Conservation (phyloP, 2,888 invertebrate genomes). For the Cataglyphis altisquamis region DNA sequence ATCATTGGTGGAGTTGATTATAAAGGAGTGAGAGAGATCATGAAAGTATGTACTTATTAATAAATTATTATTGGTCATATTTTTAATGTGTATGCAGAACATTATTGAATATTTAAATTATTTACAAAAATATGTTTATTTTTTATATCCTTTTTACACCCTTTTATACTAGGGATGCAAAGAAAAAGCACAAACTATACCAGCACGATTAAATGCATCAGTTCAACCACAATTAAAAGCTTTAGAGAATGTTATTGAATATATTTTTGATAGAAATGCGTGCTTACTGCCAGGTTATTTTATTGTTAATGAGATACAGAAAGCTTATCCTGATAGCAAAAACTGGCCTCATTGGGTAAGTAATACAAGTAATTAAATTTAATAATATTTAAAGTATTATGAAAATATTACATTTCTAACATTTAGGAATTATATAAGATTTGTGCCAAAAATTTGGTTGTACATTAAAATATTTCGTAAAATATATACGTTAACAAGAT, state of each 20-base stretch:
- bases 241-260: conserved; percentile 93
- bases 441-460: background rate
- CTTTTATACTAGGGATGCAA: conserved; percentile 90
- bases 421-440: background rate
- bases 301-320: conserved; percentile 97
- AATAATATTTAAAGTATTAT: background rate
- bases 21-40: conserved; percentile 97
- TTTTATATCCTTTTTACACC: background rate
- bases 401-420: background rate
- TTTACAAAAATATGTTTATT: background rate
- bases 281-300: conserved; percentile 98
- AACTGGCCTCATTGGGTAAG: conserved; percentile 97
- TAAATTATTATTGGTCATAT: background rate
- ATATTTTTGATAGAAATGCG: conserved; percentile 96
- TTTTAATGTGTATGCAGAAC: background rate
- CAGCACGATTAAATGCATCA: conserved; percentile 92
- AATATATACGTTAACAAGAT: background rate
- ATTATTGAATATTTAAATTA: background rate
- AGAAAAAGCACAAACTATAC: conserved; percentile 95
- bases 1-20: conserved; percentile 97
- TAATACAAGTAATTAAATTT: conserved; percentile 31
- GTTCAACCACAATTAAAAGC: conserved; percentile 94
- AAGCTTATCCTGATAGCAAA: conserved; percentile 93
- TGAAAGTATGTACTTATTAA: conserved; percentile 90
- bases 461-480: background rate